Base-by-base conservation (phyloP, 2,113 vertebrate genomes). In the Montifringilla adamsi region DNA sequence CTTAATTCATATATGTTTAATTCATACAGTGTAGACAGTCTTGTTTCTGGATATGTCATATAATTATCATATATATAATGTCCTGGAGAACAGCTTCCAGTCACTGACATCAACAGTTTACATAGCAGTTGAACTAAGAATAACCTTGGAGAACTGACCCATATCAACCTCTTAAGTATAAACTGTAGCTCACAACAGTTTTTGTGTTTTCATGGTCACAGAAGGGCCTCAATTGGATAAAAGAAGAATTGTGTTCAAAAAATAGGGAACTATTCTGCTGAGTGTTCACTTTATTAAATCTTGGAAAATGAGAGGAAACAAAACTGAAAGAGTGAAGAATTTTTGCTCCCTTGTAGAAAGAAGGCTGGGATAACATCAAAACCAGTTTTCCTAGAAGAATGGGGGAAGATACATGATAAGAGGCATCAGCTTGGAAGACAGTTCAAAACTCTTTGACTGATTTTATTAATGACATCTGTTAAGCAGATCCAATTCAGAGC, bases 71-170 rank as follows among this genome's bases (percentile, higher is more conserved):
- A 83, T 87, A 83, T 87, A 93, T 92, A 90, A 90, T 86, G 47
- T 93, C 74, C 78, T 90, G 87, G 39, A 92, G 94, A 84, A 18
- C 94, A 84, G 78, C 44, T 39, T 95, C 84, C 87, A 91, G 83
- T 85, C 68, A 82, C 66, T 96, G 85, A 96, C 89, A 89, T 97
- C 89, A 96, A 35, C 33, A 95, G 82, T 95, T 96, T 92, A 94
- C 41, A 93, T 7, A 92, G 72, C 23, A 91, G 74, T 52, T 96
- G 91, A 95, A 97, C 83, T 96, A 97, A 97, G 95, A 95, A 93
- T 96, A 97, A 94, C 93, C 96, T 97, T 90, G 68, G 66, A 96
- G 82, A 95, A 87, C 58, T 94, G 84, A 96, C 76, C 67, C 91
- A 6, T 66, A 84, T 95, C 87, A 94, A 70, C 84, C 69, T 93